Evolutionary conservation across 2,113 vertebrate genomes (phyloP), one percentile per base, ranked within the genome.

Genomic region (Lepus americanus): DNA sequence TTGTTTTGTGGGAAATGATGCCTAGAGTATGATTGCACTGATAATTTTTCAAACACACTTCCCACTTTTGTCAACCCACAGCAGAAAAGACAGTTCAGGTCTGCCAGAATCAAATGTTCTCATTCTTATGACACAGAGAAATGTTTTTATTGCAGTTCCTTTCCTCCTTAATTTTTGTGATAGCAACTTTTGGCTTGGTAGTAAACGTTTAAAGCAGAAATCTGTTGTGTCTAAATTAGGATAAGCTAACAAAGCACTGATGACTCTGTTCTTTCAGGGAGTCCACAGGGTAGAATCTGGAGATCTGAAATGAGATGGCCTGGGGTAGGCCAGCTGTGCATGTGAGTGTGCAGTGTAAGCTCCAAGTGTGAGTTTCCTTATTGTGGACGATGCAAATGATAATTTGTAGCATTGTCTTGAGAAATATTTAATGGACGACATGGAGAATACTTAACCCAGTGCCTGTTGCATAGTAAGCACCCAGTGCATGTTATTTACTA

Each of bases 1-100:
- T 82, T 94, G 49, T 77, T 92, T 92, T 77, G 83, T 59, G 22
- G n/a, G 7, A 87, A 81, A 39, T 36, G 17, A 1, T 95, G 94
- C 79, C 72, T 86, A 11, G 66, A 83, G 90, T 55, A 72, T 79
- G 69, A 74, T 25, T 33, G 39, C 64, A 66, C 49, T 84, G 78
- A 72, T 80, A 33, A 33, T 22, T 63, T 89, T 80, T 76, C 66
- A 53, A 87, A n/a, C 14, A 1, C 39, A 16, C 87, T 77, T 92
- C 72, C 22, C 22, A 44, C 33, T 84, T 87, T 72, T 89, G 29
- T 67, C 4, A 80, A 20, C 8, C 9, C 79, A 1, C 36, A 72
- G 17, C 19, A 66, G 22, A 78, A 20, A 51, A 20, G 55, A 59
- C 27, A 23, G 25, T 86, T 79, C 11, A 17, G 22, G 49, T 72